Conservation (phyloP, 2,113 vertebrate genomes). For the Prietella phreatophila region DNA sequence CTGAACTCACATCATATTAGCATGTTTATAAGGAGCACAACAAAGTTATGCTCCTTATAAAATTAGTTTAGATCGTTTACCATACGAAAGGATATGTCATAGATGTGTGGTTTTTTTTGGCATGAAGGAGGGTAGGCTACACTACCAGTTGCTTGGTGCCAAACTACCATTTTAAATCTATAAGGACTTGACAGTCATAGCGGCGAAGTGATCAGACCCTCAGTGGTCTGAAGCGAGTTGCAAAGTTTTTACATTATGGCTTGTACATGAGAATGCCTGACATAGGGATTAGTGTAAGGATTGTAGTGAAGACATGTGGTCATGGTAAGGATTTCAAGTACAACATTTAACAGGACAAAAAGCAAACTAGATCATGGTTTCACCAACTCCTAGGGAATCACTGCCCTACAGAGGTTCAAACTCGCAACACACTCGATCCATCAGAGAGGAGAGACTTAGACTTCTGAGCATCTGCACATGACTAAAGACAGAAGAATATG, state of each 20-base stretch:
- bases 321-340: background rate
- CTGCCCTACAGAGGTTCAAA: background rate
- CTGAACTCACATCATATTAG: constrained; percentile 9
- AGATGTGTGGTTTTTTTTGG: background rate
- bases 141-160: background rate
- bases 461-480: background rate
- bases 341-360: background rate
- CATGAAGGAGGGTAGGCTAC: background rate
- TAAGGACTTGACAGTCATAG: background rate
- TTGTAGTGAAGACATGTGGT: background rate
- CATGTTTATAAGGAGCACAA: no score
- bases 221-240: no score
- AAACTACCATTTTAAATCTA: background rate
- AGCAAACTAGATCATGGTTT: background rate
- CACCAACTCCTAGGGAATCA: background rate
- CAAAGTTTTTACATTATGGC: background rate
- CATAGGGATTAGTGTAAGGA: background rate
- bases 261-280: background rate
- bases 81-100: background rate
- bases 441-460: background rate
- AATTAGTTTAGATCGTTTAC: background rate
- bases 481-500: background rate
- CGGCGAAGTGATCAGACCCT: no score
- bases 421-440: background rate
- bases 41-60: background rate